A percentile compares a stretch with the other conserved stretches of the same genome.
Conservation (phyloP, 2,888 invertebrate species). For the Limnephilus auricula region DNA sequence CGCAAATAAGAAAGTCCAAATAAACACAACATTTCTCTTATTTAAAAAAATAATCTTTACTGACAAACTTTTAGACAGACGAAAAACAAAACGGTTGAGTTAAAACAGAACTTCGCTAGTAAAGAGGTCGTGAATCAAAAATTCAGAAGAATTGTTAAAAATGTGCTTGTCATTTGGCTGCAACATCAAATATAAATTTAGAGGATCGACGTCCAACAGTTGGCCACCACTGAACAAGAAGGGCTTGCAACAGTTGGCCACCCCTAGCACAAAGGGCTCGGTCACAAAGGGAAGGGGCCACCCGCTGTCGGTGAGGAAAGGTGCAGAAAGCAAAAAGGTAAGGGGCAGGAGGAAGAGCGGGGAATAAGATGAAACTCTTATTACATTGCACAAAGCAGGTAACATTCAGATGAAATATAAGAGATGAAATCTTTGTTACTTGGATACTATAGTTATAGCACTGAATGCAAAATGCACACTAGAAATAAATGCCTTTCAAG, state of each 20-base stretch:
- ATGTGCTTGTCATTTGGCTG: neutral
- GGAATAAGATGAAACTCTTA: neutral
- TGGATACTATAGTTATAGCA: no score
- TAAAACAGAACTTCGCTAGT: no score
- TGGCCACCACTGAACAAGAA: neutral
- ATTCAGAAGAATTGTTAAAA: no score
- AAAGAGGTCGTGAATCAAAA: no score
- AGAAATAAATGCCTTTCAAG: no score
- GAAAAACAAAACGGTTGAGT: no score
- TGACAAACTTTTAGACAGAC: no score
- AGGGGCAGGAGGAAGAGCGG: neutral
- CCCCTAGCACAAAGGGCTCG: slow-evolving; percentile 39
- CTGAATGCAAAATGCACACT: no score
- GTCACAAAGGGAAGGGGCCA: slow-evolving; percentile 35
- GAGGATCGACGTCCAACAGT: neutral
- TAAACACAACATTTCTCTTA: no score
- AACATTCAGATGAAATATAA: neutral
- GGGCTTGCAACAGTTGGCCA: neutral
- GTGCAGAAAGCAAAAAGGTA: slow-evolving; percentile 7
- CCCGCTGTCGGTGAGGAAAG: slow-evolving; percentile 23
- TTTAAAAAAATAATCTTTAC: no score
- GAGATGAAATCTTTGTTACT: neutral
- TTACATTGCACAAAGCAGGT: neutral
- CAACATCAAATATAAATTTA: neutral
- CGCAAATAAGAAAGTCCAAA: no score